Base-by-base conservation (phyloP, 2,888 invertebrate genomes). In the Orthosia cruda region DNA sequence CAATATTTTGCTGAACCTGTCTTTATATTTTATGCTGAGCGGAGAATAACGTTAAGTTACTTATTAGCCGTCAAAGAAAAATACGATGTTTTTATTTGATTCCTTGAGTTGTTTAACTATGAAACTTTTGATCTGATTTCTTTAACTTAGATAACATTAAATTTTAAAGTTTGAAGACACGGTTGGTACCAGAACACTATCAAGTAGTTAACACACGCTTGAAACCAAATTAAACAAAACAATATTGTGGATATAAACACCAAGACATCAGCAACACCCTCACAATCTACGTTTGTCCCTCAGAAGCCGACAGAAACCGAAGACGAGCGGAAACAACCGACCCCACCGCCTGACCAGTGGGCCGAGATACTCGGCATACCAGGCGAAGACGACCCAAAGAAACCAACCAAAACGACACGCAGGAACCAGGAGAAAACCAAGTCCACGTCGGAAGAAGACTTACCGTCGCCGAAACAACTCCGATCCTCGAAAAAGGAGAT, bases 361-460 rank as follows among this genome's bases (percentile, higher is more conserved):
- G 96, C 96, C 4, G 96, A 96, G 52, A 96, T 96, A 15, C 93
- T 96, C 45, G 96, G 96, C 82, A 95, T 96, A 3, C 96, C 96
- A 0, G 95, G 93, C 50, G 92, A 95, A n/a, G 91, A 91, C n/a
- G 83, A 74, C 32, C 67, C 83, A 12, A 84, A 80, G 65, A 84
- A 86, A 69, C 59, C 72, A 0, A 20, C 47, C 15, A 81, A 59
- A 63, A 2, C n/a, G 20, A 75, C 66, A n/a, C 55, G 66, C 45
- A 70, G 32, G 47, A 71, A 79, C 9, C 86, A 77, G 74, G 32
- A 88, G 0, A 88, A 89, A 20, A 84, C 90, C 0, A 87, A 88
- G 4, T 76, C 80, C 16, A 88, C 90, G 0, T 92, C 93, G 0
- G 93, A 94, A 16, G 93, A 93, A 47, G 91, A 92, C 0, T 81